phyloP scores from a whole-genome alignment of 2,797 vertebrate species.

The Taenioides sp. region DNA sequence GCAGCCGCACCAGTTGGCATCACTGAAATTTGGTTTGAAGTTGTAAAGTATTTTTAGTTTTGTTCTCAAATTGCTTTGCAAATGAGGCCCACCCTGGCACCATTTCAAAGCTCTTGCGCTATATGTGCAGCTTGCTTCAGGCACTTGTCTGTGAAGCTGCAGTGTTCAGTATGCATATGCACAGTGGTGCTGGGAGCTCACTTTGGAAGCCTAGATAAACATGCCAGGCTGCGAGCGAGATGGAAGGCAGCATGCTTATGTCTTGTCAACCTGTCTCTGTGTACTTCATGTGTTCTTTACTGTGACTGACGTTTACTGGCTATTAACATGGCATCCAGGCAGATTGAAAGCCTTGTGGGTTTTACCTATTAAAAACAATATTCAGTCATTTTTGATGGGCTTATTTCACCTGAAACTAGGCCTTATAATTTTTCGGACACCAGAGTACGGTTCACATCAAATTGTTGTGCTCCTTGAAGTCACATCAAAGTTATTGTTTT shows the following conservation, averaged over 20 bases:
- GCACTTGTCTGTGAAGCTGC: slow-evolving; percentile 67
- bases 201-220: slow-evolving; percentile 74
- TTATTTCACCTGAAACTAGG: slow-evolving; percentile 70
- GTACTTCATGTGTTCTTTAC: slow-evolving; percentile 59
- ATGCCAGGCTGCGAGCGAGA: slow-evolving; percentile 65
- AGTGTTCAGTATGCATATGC: slow-evolving; percentile 70
- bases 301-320: slow-evolving; percentile 75
- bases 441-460: slow-evolving; percentile 65
- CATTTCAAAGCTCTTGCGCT: slow-evolving; percentile 67
- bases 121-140: slow-evolving; percentile 69
- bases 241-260: slow-evolving; percentile 65
- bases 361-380: slow-evolving; percentile 79
- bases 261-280: slow-evolving; percentile 68
- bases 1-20: slow-evolving; percentile 51
- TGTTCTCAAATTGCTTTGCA: slow-evolving; percentile 75
- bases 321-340: slow-evolving; percentile 76
- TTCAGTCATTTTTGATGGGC: slow-evolving; percentile 75
- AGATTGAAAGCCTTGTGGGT: slow-evolving; percentile 65
- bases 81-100: slow-evolving; percentile 71
- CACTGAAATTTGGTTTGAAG: slow-evolving; percentile 65
- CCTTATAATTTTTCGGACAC: slow-evolving; percentile 67
- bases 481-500: slow-evolving; percentile 78
- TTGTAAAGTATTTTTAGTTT: slow-evolving; percentile 67
- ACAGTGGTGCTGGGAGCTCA: slow-evolving; percentile 60
- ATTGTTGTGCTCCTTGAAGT: slow-evolving; percentile 69